Evolutionary conservation across 2,113 vertebrate genomes (phyloP), one percentile per base, ranked within the genome.

Genomic region (Vanacampus margaritifer): DNA sequence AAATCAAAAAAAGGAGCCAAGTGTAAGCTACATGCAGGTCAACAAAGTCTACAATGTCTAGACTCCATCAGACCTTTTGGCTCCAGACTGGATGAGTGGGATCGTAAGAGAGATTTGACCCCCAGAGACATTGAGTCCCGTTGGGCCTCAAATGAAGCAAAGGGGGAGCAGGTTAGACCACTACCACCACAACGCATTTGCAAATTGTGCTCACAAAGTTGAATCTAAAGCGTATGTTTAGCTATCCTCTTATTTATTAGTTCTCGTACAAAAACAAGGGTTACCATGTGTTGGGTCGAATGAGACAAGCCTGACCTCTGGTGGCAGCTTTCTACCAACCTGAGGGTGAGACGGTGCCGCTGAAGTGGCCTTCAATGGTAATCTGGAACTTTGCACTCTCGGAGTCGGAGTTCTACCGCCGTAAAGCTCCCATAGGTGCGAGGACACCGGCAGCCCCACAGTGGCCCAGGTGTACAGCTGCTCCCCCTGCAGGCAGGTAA

Each of bases 391-490:
- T 5, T 74, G 72, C 5, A 64, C 61, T 66, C 74, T 79, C n/a
- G n/a, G n/a, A 64, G 66, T 73, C 28, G 75, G 32, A 28, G 68
- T 66, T 70, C 79, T 68, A 0, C 82, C 79, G 12, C 83, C 83
- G 13, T 87, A 85, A n/a, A 79, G 63, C 24, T 90, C 88, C 86
- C 87, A 87, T 32, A 88, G 63, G 56, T 87, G 74, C 41, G 83
- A 70, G 3, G 89, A 87, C 53, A 88, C 87, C 10, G 84, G 87
- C 60, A 87, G 67, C 23, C 89, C 87, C 0, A 90, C 28, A 24
- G 83, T 76, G 0, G 82, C 83, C 89, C 89, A 90, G 6, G 89
- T 90, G 67, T 89, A 90, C 62, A 89, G 78, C 79, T 89, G 89
- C 63, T 89, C 87, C 62, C 81, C 87, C 89, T 90, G 65, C 35